Evolutionary conservation across 2,888 invertebrate genomes (phyloP).

Genomic region (Adineta ricciae): DNA sequence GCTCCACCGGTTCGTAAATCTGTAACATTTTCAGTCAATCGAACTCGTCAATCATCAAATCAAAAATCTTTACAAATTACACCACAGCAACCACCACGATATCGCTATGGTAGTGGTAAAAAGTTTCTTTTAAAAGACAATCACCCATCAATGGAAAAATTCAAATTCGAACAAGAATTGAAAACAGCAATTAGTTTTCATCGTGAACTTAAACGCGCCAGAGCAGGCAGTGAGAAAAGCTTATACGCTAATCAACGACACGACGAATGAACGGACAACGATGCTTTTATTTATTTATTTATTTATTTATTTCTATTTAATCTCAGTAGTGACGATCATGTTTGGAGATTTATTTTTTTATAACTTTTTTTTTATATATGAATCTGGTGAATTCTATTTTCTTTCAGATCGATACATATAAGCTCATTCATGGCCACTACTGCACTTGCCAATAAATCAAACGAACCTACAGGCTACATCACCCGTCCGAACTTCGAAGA

Average conservation of each 20-base stretch:
- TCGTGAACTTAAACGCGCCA: neutral
- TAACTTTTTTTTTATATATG: neutral
- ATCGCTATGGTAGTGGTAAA: neutral
- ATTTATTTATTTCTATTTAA: neutral
- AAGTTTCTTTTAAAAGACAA: neutral
- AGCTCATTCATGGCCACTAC: neutral
- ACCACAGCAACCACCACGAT: neutral
- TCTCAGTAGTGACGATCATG: neutral
- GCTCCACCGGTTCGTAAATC: neutral
- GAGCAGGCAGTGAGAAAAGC: neutral
- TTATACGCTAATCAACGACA: neutral
- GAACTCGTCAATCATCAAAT: neutral
- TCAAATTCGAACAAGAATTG: conserved; percentile 20
- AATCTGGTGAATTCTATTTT: neutral
- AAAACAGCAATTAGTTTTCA: conserved; percentile 1
- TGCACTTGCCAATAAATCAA: neutral
- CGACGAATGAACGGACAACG: neutral
- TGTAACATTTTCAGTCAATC: neutral
- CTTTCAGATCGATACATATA: neutral
- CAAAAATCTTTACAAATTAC: neutral
- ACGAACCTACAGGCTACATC: neutral
- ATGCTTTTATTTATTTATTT: neutral
- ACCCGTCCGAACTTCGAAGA: conserved; percentile 27
- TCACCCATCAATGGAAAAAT: conserved; percentile 3
- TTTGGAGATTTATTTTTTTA: neutral